These are phyloP conservation scores for Lasius fuliginosus DNA, from an alignment of 2,888 invertebrate species.

Conservation along the genomic window DNA sequence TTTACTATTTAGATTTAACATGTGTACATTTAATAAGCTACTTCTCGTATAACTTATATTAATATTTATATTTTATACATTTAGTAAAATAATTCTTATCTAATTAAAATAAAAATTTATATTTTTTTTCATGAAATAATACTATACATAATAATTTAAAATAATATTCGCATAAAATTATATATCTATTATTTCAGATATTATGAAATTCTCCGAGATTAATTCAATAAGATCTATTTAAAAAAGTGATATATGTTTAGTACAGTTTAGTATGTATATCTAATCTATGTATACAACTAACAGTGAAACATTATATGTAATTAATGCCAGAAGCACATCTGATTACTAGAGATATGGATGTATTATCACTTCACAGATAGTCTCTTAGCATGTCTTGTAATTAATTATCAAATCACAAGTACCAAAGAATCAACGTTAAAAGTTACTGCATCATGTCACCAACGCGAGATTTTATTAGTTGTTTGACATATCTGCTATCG, in stretches of 20 bases:
- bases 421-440: constrained; percentile 22
- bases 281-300: not conserved
- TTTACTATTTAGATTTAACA: constrained; percentile 1
- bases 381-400: no score
- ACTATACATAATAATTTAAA: not conserved
- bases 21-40: not conserved
- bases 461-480: constrained; percentile 13
- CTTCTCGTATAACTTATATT: not conserved
- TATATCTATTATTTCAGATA: not conserved
- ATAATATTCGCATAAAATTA: not conserved
- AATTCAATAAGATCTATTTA: not conserved
- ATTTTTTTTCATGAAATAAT: not conserved
- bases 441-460: not conserved
- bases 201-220: not conserved
- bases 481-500: constrained; percentile 19
- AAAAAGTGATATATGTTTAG: not conserved
- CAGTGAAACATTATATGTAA: not conserved
- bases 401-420: not conserved
- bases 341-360: constrained; percentile 20
- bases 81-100: not conserved
- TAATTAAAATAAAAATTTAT: no score
- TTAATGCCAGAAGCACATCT: constrained; percentile 16
- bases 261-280: no score
- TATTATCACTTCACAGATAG: constrained; percentile 10
- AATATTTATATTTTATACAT: no score